Conservation (phyloP, 2,797 vertebrate species). For the Clarias pachynema region DNA sequence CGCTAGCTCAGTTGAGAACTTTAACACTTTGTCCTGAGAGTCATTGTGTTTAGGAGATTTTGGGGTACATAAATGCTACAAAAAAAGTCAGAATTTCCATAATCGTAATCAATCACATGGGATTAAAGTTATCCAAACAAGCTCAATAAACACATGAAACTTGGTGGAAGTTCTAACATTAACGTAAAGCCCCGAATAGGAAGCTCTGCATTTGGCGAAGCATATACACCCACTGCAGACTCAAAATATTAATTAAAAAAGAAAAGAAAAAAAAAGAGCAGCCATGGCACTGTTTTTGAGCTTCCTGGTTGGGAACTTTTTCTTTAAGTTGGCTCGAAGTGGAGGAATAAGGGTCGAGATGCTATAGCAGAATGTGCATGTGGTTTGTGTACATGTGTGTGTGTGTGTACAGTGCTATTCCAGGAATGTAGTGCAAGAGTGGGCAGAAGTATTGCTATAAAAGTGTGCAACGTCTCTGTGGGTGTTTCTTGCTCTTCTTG, state of each 20-base stretch:
- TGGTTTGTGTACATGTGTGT: slow-evolving; percentile 23
- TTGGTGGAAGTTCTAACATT: background rate
- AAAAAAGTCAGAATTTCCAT: background rate
- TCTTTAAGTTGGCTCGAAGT: background rate
- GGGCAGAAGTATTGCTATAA: slow-evolving; percentile 69
- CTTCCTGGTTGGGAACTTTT: slow-evolving; percentile 26
- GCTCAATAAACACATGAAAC: background rate
- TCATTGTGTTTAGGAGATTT: background rate
- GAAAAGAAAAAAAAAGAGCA: background rate
- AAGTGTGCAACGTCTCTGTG: slow-evolving; percentile 76
- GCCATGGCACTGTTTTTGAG: slow-evolving; percentile 29
- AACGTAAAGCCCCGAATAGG: slow-evolving; percentile 2
- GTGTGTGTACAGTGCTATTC: slow-evolving; percentile 44
- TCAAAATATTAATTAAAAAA: background rate
- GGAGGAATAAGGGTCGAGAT: slow-evolving; percentile 4
- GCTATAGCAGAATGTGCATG: slow-evolving; percentile 48
- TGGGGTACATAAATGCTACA: background rate
- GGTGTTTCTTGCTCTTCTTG: slow-evolving; percentile 85
- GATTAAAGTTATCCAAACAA: slow-evolving; percentile 11
- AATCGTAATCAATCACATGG: background rate
- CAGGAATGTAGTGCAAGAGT: slow-evolving; percentile 50
- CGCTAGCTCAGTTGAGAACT: background rate
- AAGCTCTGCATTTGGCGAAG: slow-evolving; percentile 20
- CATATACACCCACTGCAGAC: background rate
- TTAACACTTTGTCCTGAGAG: background rate